These are phyloP conservation scores for Epistrophe grossulariae DNA, from an alignment of 2,888 invertebrate species.

Conservation along the genomic window DNA sequence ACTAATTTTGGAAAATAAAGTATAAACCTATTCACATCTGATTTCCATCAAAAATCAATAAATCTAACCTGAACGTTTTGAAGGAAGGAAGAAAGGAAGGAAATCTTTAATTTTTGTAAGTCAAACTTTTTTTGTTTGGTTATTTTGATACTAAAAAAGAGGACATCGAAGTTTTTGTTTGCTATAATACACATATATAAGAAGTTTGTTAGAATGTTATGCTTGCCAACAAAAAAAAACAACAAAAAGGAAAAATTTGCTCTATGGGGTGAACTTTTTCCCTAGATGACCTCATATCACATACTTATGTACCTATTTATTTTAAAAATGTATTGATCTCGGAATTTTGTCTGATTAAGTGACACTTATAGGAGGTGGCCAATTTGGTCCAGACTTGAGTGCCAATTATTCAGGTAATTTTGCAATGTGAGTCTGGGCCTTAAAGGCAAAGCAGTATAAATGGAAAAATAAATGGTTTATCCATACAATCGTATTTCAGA, in stretches of 20 bases:
- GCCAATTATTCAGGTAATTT: too few relatives aligned
- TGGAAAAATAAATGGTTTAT: too few relatives aligned
- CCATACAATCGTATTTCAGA: too few relatives aligned
- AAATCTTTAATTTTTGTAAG: background rate
- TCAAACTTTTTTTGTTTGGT: background rate
- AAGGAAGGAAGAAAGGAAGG: background rate
- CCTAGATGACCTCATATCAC: too few relatives aligned
- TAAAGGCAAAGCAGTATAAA: too few relatives aligned
- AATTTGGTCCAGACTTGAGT: too few relatives aligned
- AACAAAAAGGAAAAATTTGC: background rate
- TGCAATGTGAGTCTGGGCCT: too few relatives aligned
- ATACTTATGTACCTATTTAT: too few relatives aligned
- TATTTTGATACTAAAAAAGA: background rate
- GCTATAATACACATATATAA: background rate
- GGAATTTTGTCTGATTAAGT: too few relatives aligned
- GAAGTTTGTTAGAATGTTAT: background rate
- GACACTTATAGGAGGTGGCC: too few relatives aligned
- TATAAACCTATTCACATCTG: constrained; percentile 12
- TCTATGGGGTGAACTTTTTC: too few relatives aligned
- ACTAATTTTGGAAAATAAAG: constrained; percentile 5
- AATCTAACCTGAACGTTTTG: background rate
- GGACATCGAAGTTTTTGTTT: background rate
- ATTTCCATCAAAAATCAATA: constrained; percentile 28
- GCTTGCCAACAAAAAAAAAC: background rate
- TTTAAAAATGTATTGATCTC: too few relatives aligned